Conservation (phyloP, 2,797 vertebrate genomes). For the Gambelia wislizenii region DNA sequence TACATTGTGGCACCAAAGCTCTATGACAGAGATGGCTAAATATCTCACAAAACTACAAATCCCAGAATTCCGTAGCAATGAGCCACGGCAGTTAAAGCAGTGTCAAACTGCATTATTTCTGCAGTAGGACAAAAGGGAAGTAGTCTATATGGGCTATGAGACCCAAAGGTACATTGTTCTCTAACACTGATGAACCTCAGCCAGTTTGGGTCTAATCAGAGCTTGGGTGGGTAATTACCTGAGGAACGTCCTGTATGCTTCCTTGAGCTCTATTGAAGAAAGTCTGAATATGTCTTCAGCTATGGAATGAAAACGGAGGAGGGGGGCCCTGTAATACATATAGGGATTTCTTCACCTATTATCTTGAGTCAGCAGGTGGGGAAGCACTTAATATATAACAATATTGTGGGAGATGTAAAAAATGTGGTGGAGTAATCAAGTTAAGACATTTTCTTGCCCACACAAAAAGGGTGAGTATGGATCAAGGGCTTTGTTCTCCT, state of each 20-base stretch:
- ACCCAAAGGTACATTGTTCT: too few species aligned
- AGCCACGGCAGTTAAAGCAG: too few species aligned
- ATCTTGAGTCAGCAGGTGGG: background rate
- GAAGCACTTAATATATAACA: background rate
- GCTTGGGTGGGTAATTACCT: background rate
- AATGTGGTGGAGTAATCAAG: background rate
- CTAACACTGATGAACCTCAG: background rate
- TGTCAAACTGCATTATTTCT: too few species aligned
- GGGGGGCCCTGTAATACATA: background rate
- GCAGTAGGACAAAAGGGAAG: too few species aligned
- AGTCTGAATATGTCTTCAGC: background rate
- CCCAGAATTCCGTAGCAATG: too few species aligned
- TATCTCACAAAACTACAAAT: too few species aligned
- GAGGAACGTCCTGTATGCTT: too few species aligned
- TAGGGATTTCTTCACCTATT: background rate
- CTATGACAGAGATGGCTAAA: too few species aligned
- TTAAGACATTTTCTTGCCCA: background rate
- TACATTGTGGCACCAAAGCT: too few species aligned
- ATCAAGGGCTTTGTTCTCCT: background rate
- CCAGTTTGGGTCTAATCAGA: background rate
- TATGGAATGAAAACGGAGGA: background rate
- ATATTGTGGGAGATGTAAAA: background rate
- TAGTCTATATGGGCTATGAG: too few species aligned
- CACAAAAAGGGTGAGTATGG: background rate
- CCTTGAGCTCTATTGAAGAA: background rate